Evolutionary conservation across 2,888 invertebrate species (phyloP), one percentile per base, ranked within the genome.

Genomic region (Atrina japonica): DNA sequence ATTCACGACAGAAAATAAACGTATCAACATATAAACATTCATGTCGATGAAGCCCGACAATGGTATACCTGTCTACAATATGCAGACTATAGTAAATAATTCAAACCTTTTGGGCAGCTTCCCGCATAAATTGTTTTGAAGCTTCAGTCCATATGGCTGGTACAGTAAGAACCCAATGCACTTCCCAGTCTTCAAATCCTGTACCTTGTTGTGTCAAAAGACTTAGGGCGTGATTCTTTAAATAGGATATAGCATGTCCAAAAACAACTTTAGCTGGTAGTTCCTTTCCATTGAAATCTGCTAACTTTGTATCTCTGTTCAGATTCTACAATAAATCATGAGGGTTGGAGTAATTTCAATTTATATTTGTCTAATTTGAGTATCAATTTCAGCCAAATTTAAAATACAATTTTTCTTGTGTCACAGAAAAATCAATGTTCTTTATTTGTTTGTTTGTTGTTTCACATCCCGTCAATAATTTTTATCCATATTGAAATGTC

Each of bases 71-170:
- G n/a, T n/a, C n/a, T n/a, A n/a, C n/a, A n/a, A n/a, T n/a, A n/a
- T n/a, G n/a, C n/a, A n/a, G n/a, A n/a, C n/a, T n/a, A n/a, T n/a
- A n/a, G n/a, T n/a, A n/a, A n/a, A n/a, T n/a, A n/a, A n/a, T 1
- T 2, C 21, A 30, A 49, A 71, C 70, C 43, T 35, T 66, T 43
- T 71, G 70, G 16, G 70, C 70, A 14, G 70, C 60, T 11, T 71
- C 70, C 47, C 70, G 53, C 70, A 71, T 71, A 23, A 71, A 71
- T 11, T 72, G 72, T 47, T 72, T 72, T 18, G 72, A 66, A 9
- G 59, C 67, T 14, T 67, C 72, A 0, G 63, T 56, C 72, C 72
- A 72, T 21, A 72, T 72, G 6, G 72, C 70, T 5, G 70, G 70
- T 21, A 70, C 70, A 7, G 70, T 70, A 14, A 70, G 40, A 7